A percentile compares a stretch with the other conserved stretches of the same genome.
Conservation (phyloP, 2,113 vertebrate species). For the Pterocles gutturalis region DNA sequence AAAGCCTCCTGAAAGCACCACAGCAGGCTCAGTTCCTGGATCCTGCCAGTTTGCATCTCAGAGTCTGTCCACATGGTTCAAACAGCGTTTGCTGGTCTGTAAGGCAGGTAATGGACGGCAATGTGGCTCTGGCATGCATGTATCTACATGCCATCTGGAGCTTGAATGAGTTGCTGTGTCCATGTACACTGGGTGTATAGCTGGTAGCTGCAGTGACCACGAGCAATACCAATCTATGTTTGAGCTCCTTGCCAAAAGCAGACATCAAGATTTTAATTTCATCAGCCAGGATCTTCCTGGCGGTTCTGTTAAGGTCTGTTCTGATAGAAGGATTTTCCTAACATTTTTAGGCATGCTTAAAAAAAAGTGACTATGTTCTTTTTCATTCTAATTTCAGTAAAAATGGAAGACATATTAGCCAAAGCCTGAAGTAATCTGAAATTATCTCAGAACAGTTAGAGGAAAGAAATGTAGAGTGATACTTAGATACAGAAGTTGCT, state of each 20-base stretch:
- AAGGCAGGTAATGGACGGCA: neutral
- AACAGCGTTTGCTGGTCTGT: neutral
- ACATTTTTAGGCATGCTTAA: neutral
- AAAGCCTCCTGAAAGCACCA: neutral
- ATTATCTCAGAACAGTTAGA: conserved; percentile 55
- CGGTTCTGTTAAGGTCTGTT: neutral
- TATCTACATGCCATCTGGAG: neutral
- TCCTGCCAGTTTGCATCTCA: neutral
- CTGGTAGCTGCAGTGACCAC: conserved; percentile 18
- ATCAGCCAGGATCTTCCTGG: conserved; percentile 16
- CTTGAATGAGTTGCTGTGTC: neutral
- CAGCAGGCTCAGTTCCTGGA: neutral
- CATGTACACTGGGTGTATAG: neutral
- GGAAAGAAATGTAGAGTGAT: conserved; percentile 45
- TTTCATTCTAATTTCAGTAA: conserved; percentile 41
- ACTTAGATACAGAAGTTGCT: conserved; percentile 51
- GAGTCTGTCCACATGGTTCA: neutral
- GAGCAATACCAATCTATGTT: neutral
- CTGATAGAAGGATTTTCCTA: conserved; percentile 17
- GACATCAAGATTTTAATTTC: neutral
- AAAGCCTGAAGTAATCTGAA: conserved; percentile 60
- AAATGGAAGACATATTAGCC: conserved; percentile 45
- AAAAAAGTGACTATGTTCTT: conserved; percentile 23
- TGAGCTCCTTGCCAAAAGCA: neutral
- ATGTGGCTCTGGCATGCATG: neutral